Base-by-base conservation (phyloP, 2,888 invertebrate species). In the Tachystola acroxantha region DNA sequence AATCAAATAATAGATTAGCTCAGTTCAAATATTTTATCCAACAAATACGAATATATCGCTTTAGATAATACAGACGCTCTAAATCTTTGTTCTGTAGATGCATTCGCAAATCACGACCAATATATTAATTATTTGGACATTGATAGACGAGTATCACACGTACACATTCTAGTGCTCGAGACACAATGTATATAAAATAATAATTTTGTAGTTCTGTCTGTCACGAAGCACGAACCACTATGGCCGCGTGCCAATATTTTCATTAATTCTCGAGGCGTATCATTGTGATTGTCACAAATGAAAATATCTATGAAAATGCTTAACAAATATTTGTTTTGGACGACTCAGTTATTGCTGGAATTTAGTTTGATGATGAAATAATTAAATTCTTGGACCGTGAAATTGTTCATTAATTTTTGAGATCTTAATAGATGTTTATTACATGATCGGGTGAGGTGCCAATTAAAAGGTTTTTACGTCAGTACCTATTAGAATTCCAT, bases 211-310 rank as follows among this genome's bases (percentile, higher is more conserved):
- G 11, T 27, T n/a, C 6, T 12, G 11, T 27, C 27, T 25, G 32
- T 25, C 13, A 33, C 25, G 13, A 12, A 27, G 12, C 10, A n/a
- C 22, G 20, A 20, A 20, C 6, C 20, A 24, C 24, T 24, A n/a
- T 38, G 46, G 44, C 42, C 19, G 0, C 7, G 1, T 1, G 63
- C 62, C 62, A 64, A 53, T 39, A 45, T 43, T 53, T 35, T 36
- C 31, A 13, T 31, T 41, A 47, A 54, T 50, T 41, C 36, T 42
- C 46, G 31, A 43, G 38, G 33, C 29, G 34, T 42, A 50, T 51
- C 40, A 37, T 45, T 55, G 35, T 38, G 37, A 53, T 52, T 56
- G 46, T 52, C 54, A 48, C 40, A 11, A 38, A 36, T 33, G 36
- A 37, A 27, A 25, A n/a, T 25, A 25, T 10, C 26, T 27, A 26